These are phyloP conservation scores for Eucidaris tribuloides DNA, from an alignment of 35 echinoderm and acorn worm genomes.

Conservation along the genomic window DNA sequence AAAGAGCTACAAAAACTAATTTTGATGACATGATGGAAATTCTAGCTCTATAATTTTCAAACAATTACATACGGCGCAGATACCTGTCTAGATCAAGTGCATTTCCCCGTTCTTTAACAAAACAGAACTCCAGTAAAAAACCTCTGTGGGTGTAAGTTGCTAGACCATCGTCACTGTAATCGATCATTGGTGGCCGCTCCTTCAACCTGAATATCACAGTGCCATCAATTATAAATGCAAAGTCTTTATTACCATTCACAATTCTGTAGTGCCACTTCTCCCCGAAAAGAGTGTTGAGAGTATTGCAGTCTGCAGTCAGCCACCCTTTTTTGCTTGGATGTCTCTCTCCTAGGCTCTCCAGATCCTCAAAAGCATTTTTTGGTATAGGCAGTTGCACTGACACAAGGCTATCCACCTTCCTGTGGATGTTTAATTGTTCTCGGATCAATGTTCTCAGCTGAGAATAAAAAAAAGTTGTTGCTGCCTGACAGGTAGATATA, in stretches of 20 bases:
- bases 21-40: not conserved
- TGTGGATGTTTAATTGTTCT: not conserved
- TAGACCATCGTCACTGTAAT: constrained; percentile 39
- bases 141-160: constrained; percentile 44
- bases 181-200: constrained; percentile 40
- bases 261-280: constrained; percentile 44
- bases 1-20: not conserved
- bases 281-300: constrained; percentile 13
- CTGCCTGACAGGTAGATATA: not conserved
- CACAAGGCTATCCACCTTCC: not conserved
- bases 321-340: too few relatives aligned
- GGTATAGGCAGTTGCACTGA: not conserved
- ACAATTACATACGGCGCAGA: not conserved
- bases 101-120: constrained; percentile 63
- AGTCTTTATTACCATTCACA: constrained; percentile 62
- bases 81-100: constrained; percentile 11
- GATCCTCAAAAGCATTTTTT: not conserved
- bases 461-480: constrained; percentile 27
- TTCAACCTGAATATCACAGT: constrained; percentile 38
- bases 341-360: too few relatives aligned
- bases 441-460: constrained; percentile 11
- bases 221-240: constrained; percentile 34
- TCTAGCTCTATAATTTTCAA: not conserved
- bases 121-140: constrained; percentile 53
- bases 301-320: not conserved